Evolutionary conservation across 2,113 vertebrate genomes (phyloP).

Genomic region (Phalacrocorax pelagicus): DNA sequence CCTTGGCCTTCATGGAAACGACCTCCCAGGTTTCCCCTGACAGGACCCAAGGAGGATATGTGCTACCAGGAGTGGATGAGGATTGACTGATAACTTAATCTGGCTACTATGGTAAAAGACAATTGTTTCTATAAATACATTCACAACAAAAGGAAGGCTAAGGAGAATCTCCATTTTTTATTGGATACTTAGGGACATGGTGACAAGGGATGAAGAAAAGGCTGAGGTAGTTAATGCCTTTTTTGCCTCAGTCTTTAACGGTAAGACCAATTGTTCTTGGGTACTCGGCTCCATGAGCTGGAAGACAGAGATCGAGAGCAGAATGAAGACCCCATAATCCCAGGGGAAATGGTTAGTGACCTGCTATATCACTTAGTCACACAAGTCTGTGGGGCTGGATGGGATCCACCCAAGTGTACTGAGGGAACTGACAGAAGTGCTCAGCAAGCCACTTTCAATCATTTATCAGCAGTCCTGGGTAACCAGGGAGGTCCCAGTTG

Average conservation of each 20-base stretch:
- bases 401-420: neutral
- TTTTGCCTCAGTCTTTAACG: neutral
- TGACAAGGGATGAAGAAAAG: neutral
- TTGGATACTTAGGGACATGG: neutral
- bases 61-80: neutral
- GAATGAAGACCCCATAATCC: neutral
- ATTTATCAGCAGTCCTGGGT: neutral
- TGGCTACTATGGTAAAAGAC: neutral
- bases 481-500: neutral
- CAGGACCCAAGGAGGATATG: neutral
- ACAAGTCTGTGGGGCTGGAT: neutral
- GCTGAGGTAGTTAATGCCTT: neutral
- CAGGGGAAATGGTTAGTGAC: accelerated
- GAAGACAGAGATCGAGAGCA: neutral
- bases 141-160: neutral
- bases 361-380: neutral
- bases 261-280: neutral
- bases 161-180: neutral
- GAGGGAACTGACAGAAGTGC: neutral
- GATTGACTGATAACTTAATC: neutral
- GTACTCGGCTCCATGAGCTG: neutral
- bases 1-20: neutral
- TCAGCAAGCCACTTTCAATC: neutral
- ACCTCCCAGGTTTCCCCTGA: neutral
- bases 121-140: neutral